Percentiles rank a stretch among this genome's conserved stretches.
Evolutionary conservation across 2,113 vertebrate species (phyloP).

Genomic region (Pithys albifrons): DNA sequence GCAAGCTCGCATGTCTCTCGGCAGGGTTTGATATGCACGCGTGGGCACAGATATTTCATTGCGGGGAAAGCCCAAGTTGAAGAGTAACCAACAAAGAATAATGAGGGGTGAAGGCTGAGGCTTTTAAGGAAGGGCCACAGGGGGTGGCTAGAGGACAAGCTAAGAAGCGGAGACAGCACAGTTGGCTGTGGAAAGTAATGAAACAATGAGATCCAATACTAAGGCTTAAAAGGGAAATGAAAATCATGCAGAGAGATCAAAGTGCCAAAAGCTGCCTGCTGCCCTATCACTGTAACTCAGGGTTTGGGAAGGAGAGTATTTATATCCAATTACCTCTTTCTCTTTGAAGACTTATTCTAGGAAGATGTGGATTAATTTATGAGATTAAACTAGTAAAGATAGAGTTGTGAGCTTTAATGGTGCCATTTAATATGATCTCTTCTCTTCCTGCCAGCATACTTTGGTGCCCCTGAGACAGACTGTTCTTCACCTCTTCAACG

Average conservation of each 20-base stretch:
- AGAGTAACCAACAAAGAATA: background rate
- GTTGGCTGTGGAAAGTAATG: background rate
- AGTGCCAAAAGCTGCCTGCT: conserved; percentile 14
- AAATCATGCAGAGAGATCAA: conserved; percentile 20
- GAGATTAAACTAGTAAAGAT: conserved; percentile 62
- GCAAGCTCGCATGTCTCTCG: background rate
- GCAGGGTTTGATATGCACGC: background rate
- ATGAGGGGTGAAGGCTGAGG: background rate
- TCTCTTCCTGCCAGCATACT: conserved; percentile 17
- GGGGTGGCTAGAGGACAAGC: background rate
- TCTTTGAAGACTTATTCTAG: conserved; percentile 55
- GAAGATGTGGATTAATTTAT: conserved; percentile 59
- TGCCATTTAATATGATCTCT: conserved; percentile 44
- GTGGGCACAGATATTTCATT: background rate
- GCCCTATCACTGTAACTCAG: background rate
- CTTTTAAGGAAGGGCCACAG: background rate
- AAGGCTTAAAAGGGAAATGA: background rate
- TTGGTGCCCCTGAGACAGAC: background rate
- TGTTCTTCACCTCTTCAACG: background rate
- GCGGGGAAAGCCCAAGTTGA: background rate
- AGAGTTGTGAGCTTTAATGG: conserved; percentile 14
- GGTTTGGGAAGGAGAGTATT: conserved; percentile 1
- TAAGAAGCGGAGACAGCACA: background rate
- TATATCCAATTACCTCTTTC: conserved; percentile 40
- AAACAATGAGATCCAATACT: background rate